Base-by-base conservation (phyloP, 2,113 vertebrate species). In the Lophotis ruficrista region DNA sequence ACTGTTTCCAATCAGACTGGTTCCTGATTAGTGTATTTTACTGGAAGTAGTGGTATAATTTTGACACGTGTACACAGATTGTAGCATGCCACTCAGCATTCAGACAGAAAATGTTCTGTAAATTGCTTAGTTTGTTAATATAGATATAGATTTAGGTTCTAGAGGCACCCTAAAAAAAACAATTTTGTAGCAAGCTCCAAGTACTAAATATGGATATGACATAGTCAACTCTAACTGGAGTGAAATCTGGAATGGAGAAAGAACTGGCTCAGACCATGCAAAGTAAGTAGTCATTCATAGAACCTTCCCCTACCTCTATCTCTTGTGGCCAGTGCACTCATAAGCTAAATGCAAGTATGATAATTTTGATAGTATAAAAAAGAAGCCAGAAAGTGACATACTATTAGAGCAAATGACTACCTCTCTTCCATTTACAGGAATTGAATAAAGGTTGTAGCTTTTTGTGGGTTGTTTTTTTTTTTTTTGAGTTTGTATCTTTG, bases 381-480 rank as follows among this genome's bases (percentile, higher is more conserved):
- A 75, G 20, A 85, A 80, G 10, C 4, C 6, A n/a, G 43, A 80
- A 47, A 38, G 14, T 9, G 24, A 51, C 33, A 33, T 68, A 37
- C 1, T 1, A 14, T 79, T 60, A 54, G 19, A 72, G 19, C 10
- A 50, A 41, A 56, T 45, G 1, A 58, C 9, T 66, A 0, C 20
- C 30, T 53, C 9, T 64, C 7, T 93, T 38, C 23, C 14, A 17
- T 31, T 57, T 81, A n/a, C 14, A 56, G 27, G 37, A 19, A 89
- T 24, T 7, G 23, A 72, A 57, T n/a, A 60, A 4, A 4, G 2
- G 6, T 60, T 60, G 15, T 4, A 4, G 3, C 1, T 19, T 23
- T 37, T 43, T 35, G 35, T 17, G 11, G 8, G 2, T 22, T 30
- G 27, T 25, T 53, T 19, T 30, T 56, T 18, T 18, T 30, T 54